Percentiles rank a stretch among this genome's conserved stretches.
phyloP scores from a whole-genome alignment of 2,113 vertebrate genomes.

The Pandion haliaetus region DNA sequence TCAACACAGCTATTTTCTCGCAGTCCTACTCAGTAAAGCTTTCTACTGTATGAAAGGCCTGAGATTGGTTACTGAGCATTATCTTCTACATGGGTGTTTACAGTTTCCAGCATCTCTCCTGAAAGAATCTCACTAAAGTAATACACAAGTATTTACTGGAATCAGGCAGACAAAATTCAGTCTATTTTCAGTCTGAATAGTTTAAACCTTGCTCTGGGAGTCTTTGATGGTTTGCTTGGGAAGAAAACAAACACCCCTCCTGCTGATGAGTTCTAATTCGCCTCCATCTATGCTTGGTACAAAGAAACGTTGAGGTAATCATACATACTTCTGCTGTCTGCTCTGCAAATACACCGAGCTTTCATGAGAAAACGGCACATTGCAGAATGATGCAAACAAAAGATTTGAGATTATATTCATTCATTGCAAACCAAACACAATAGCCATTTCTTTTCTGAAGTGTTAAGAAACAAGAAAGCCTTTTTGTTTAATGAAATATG shows the following conservation, averaged over 20 bases:
- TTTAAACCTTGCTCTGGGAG: neutral
- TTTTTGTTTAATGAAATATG: conserved; percentile 39
- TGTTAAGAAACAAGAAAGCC: neutral
- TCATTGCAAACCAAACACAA: conserved; percentile 15
- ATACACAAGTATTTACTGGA: neutral
- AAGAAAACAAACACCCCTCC: conserved; percentile 8
- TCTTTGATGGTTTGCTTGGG: neutral
- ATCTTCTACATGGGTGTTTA: neutral
- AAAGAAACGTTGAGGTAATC: conserved; percentile 42
- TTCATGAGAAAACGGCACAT: conserved; percentile 42
- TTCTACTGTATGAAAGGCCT: neutral
- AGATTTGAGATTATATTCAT: conserved; percentile 6
- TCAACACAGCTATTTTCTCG: neutral
- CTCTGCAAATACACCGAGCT: neutral
- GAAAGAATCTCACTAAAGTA: neutral
- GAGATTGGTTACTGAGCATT: neutral
- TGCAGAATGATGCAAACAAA: conserved; percentile 34
- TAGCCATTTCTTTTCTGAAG: conserved; percentile 6
- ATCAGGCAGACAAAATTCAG: neutral
- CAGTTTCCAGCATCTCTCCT: neutral
- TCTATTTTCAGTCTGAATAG: conserved; percentile 27
- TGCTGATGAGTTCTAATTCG: conserved; percentile 29
- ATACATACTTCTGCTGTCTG: neutral
- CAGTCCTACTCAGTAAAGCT: neutral
- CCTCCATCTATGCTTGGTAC: neutral